Evolutionary conservation across 2,113 vertebrate species (phyloP), one percentile per base, ranked within the genome.

Genomic region (Otolemur garnettii): DNA sequence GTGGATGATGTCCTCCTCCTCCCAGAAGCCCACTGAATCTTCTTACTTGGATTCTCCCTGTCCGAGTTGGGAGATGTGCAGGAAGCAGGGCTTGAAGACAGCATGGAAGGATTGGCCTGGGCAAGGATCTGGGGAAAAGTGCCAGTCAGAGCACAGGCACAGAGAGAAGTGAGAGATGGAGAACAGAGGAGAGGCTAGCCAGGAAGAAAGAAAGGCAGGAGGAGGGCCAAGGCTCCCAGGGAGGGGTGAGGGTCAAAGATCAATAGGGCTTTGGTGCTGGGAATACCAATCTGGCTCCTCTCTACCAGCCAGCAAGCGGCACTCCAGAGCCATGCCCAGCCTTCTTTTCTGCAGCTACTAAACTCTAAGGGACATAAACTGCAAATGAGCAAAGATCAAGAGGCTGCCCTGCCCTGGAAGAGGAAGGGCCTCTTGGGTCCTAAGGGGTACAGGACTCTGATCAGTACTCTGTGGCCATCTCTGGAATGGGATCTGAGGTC

Each of bases 11-110:
- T 55, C 75, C 95, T 97, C 18, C 95, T 90, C 53, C 35, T 97
- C 66, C 30, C 79, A 62, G 96, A 81, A 97, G 95, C 22, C 97
- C 97, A 97, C 30, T 90, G 97, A 75, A 98, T 99, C 98, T 98
- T 99, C 96, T 94, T 97, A 95, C 72, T 91, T 17, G 93, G 87
- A 97, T 95, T 94, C 97, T 97, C 94, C n/a, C 15, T n/a, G 57
- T 94, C 84, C 0, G 80, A 50, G 15, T 14, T 91, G 87, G 97
- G 91, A 78, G 97, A 94, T 8, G 85, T 75, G 79, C 97, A 96
- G 86, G 97, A 91, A 42, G 69, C 3, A 60, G 95, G 87, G 50
- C 68, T 90, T 88, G 97, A 91, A 55, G 97, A 96, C 83, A 96
- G 85, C 97, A 98, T 98, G 95, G 94, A 78, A 75, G 68, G 79